Evolutionary conservation across 1,140 invertebrate genomes (phyloP).

Genomic region (Drosophila persimilis): DNA sequence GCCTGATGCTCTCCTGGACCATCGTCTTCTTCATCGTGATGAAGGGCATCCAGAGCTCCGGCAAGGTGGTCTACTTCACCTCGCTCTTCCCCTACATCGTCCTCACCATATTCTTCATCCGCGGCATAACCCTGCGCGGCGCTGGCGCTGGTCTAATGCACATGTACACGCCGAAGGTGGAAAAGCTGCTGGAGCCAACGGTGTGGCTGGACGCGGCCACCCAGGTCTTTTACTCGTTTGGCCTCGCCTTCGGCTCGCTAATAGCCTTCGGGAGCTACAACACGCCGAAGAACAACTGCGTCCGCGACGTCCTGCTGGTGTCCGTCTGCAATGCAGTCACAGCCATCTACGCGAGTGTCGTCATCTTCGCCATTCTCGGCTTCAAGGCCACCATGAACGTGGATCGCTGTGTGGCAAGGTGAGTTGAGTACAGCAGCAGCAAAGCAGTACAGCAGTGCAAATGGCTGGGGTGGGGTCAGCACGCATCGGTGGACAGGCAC

Average conservation of each 20-base stretch:
- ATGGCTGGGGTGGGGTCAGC: slow-evolving; percentile 11
- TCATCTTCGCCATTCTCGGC: slow-evolving; percentile 94
- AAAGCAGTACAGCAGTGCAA: too few species aligned
- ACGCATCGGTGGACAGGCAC: slow-evolving; percentile 48
- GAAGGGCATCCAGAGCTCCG: slow-evolving; percentile 98
- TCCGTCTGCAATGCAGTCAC: slow-evolving; percentile 95
- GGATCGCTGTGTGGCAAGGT: slow-evolving; percentile 90
- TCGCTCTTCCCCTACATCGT: slow-evolving; percentile 98
- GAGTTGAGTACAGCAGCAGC: slow-evolving; percentile 85
- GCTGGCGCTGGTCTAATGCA: slow-evolving; percentile 93
- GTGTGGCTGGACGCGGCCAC: slow-evolving; percentile 97
- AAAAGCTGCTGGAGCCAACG: slow-evolving; percentile 90
- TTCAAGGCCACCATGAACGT: slow-evolving; percentile 93
- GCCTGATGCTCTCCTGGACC: slow-evolving; percentile 96
- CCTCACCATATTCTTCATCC: slow-evolving; percentile 96
- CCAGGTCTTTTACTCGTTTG: slow-evolving; percentile 98
- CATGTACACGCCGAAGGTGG: slow-evolving; percentile 96
- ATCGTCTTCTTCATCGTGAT: slow-evolving; percentile 98
- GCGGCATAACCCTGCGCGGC: slow-evolving; percentile 94
- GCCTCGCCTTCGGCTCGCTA: slow-evolving; percentile 95
- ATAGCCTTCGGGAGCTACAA: slow-evolving; percentile 97
- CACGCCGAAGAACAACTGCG: slow-evolving; percentile 94
- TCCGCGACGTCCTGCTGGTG: slow-evolving; percentile 94
- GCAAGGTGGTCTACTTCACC: slow-evolving; percentile 98
- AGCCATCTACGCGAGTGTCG: slow-evolving; percentile 96